Percentiles rank a stretch among this genome's conserved stretches.
These are phyloP conservation scores for Drosophila nannoptera DNA, from an alignment of 1,140 invertebrate genomes.

Conservation along the genomic window DNA sequence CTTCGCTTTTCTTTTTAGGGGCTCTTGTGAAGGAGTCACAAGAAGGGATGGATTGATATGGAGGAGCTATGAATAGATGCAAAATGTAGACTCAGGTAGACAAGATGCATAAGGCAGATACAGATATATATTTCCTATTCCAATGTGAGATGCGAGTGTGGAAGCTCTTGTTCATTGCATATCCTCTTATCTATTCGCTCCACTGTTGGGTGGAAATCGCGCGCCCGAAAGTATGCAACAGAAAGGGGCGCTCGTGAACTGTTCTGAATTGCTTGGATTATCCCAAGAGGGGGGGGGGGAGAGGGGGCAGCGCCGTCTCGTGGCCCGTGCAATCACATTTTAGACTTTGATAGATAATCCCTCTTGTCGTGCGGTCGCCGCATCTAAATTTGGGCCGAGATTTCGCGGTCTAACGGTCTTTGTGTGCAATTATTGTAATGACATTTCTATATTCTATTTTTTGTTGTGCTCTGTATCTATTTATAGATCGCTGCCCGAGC, in stretches of 20 bases:
- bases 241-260: neutral
- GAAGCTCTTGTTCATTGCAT: no score
- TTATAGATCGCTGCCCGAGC: conserved; percentile 83
- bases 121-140: no score
- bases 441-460: conserved; percentile 27
- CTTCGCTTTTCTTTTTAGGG: no score
- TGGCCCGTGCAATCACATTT: no score
- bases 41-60: no score
- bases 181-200: neutral
- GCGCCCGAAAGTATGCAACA: conserved; percentile 38
- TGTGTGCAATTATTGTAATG: neutral
- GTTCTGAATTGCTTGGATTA: neutral
- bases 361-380: neutral
- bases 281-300: no score
- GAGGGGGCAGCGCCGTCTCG: no score
- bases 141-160: no score
- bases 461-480: conserved; percentile 45
- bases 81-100: no score
- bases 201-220: neutral
- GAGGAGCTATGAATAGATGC: no score
- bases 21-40: no score
- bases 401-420: neutral
- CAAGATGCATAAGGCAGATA: no score
- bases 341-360: neutral
- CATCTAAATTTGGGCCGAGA: neutral